A percentile compares a stretch with the other conserved stretches of the same genome.
Conservation (phyloP, 2,888 invertebrate species). For the Rhagonycha lutea region DNA sequence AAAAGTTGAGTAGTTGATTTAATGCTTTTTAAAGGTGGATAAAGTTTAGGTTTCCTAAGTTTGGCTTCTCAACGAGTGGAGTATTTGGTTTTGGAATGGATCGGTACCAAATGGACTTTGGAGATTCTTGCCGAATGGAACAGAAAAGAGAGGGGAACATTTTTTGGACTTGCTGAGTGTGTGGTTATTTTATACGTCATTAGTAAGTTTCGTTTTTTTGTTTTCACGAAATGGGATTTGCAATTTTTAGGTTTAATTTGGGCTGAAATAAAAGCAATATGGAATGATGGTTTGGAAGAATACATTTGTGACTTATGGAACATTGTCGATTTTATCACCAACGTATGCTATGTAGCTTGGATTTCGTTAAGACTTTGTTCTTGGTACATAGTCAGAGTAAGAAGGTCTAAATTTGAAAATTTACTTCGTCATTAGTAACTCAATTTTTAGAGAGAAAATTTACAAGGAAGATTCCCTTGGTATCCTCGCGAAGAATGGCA, state of each 20-base stretch:
- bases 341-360: constrained; percentile 94
- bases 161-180: constrained; percentile 82
- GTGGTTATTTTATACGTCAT: constrained; percentile 83
- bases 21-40: background rate
- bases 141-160: constrained; percentile 78
- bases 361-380: constrained; percentile 86
- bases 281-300: constrained; percentile 80
- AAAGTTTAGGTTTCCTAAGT: constrained; percentile 78
- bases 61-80: constrained; percentile 91
- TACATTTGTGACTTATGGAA: constrained; percentile 96
- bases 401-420: constrained; percentile 23
- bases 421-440: constrained; percentile 81
- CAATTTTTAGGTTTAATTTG: constrained; percentile 96
- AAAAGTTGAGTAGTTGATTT: constrained; percentile 40
- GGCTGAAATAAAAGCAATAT: constrained; percentile 91
- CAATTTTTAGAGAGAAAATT: constrained; percentile 71
- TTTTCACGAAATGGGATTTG: constrained; percentile 78
- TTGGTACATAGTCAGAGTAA: constrained; percentile 87
- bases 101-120: constrained; percentile 70
- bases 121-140: constrained; percentile 70
- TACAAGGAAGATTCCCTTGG: constrained; percentile 68
- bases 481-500: constrained; percentile 86
- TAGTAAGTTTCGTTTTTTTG: constrained; percentile 89
- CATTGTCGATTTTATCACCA: constrained; percentile 95
- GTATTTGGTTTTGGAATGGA: constrained; percentile 71